These are phyloP conservation scores for Eospalax fontanierii DNA, from an alignment of 2,797 vertebrate genomes.

Conservation along the genomic window DNA sequence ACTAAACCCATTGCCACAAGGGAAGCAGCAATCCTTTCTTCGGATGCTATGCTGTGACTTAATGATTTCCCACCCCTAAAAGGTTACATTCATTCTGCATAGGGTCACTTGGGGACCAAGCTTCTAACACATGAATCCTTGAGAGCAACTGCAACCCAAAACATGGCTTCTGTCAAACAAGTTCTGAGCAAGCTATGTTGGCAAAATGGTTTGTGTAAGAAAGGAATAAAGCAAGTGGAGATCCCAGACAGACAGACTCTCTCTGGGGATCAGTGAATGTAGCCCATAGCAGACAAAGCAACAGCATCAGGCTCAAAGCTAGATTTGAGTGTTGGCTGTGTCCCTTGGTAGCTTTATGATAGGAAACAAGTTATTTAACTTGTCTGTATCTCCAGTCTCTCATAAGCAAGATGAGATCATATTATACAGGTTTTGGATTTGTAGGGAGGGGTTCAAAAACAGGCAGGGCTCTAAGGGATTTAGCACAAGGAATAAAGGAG, in stretches of 20 bases:
- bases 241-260: not conserved
- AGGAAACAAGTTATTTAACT: not conserved
- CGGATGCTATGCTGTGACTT: not conserved
- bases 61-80: not conserved
- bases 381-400: slow-evolving; percentile 13
- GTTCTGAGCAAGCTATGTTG: not conserved
- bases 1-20: not conserved
- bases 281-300: not conserved
- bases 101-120: not conserved
- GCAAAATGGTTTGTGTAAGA: not conserved
- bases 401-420: not conserved
- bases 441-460: not conserved
- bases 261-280: not conserved
- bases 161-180: not conserved
- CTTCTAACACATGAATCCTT: not conserved
- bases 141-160: not conserved
- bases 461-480: not conserved
- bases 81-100: not conserved
- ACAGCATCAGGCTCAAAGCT: not conserved
- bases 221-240: not conserved
- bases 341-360: not conserved
- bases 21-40: not conserved
- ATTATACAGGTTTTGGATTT: not conserved
- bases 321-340: not conserved
- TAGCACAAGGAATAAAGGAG: not conserved